A percentile compares a stretch with the other conserved stretches of the same genome.
phyloP scores from a whole-genome alignment of 2,888 invertebrate species.

The Drosophila hamatofila region DNA sequence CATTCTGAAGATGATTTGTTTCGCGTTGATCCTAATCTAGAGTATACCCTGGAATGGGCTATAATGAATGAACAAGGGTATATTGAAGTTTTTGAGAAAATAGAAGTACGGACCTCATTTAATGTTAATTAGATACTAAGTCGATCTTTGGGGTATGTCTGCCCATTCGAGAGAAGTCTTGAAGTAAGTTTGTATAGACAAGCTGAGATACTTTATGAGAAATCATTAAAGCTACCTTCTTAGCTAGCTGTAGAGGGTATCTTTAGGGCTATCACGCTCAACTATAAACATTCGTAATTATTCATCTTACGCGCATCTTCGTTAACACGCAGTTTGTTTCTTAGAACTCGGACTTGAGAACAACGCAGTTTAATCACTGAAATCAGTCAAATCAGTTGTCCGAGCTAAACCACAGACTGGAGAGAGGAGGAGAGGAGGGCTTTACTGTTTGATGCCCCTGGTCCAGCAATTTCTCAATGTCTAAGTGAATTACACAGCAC shows the following conservation, averaged over 20 bases:
- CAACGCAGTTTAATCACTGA: conserved; percentile 55
- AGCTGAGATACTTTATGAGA: not conserved
- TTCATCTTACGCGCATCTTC: conserved; percentile 16
- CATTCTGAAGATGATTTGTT: conserved; percentile 35
- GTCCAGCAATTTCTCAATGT: conserved; percentile 75
- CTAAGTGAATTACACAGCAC: conserved; percentile 70
- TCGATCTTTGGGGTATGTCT: not conserved
- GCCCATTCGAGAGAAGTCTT: not conserved
- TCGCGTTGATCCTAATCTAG: conserved; percentile 52
- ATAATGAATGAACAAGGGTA: not conserved
- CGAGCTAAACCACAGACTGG: conserved; percentile 42
- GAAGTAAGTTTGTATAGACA: not conserved
- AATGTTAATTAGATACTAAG: not conserved
- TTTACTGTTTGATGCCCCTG: conserved; percentile 31
- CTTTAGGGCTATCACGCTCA: not conserved
- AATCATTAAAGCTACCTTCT: no score
- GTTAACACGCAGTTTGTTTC: conserved; percentile 63
- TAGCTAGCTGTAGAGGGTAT: not conserved
- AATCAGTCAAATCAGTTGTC: conserved; percentile 59
- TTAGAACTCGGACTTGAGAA: conserved; percentile 53
- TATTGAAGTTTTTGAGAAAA: not conserved
- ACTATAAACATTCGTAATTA: not conserved
- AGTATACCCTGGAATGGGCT: not conserved
- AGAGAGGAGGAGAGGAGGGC: conserved; percentile 8
- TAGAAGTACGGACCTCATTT: not conserved